Evolutionary conservation across 2,888 invertebrate genomes (phyloP).

Genomic region (Pseudococcus jackbeardsleyi): DNA sequence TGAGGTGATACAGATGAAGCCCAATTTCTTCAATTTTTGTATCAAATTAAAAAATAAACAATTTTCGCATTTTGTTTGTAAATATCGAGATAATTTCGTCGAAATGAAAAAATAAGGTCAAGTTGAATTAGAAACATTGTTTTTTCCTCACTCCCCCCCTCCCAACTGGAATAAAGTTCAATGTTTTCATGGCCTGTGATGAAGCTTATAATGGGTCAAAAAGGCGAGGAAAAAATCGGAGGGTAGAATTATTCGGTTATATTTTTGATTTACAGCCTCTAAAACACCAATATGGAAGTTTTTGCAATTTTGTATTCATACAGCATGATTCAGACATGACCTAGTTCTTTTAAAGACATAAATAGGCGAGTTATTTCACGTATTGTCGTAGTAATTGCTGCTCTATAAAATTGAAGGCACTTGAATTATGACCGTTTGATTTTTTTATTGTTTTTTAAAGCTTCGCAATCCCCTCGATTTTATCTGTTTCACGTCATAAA

Average conservation of each 20-base stretch:
- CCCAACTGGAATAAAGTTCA: neutral
- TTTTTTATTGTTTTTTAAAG: slow-evolving; percentile 5
- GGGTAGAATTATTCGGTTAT: neutral
- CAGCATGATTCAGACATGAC: neutral
- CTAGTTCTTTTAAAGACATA: neutral
- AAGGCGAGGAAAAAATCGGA: neutral
- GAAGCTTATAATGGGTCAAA: neutral
- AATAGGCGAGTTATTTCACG: slow-evolving; percentile 8
- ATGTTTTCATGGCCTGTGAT: neutral
- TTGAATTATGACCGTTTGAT: slow-evolving; percentile 12
- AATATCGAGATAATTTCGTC: no score
- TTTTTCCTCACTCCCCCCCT: no score
- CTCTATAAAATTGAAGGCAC: neutral
- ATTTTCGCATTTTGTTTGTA: no score
- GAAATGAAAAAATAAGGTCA: no score
- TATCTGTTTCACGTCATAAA: neutral
- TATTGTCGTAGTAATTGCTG: slow-evolving; percentile 3
- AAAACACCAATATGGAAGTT: neutral
- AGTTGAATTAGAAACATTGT: neutral
- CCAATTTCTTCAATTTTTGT: no score
- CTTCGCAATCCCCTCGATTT: neutral
- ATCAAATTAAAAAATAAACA: no score
- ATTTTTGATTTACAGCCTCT: neutral
- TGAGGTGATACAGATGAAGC: no score
- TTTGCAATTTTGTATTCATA: neutral